Evolutionary conservation across 2,797 vertebrate species (phyloP), one percentile per base, ranked within the genome.

Genomic region (Craterocephalus amniculus): DNA sequence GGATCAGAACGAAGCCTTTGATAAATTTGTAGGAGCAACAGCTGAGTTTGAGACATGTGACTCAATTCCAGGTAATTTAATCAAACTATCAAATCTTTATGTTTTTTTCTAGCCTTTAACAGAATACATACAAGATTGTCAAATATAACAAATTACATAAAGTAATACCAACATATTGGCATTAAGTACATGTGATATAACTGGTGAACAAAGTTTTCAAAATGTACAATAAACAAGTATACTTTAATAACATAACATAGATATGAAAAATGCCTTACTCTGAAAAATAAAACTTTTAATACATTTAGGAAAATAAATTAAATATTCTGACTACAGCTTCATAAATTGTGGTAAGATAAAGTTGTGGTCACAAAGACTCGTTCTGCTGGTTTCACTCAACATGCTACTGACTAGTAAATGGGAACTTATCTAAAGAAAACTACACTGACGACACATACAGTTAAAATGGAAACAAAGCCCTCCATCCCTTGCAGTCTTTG

Each of bases 281-380:
- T 90, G 81, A 92, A 92, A 92, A 92, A 93, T 90, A 92, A 89
- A 91, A 74, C 72, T 92, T 92, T 89, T 88, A 85, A 90, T 90
- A 90, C 84, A 86, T 77, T 86, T 89, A 85, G 27, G 84, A 90
- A 92, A 93, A 93, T 93, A 93, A 93, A 92, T 93, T 91, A 93
- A 93, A 90, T 92, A 91, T 80, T 85, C 72, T 66, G 78, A 83
- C 68, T 83, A 88, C 83, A 91, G 87, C 89, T 92, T 91, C 78
- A 89, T 83, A 78, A 85, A 87, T 86, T 89, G 83, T 80, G 77
- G 78, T 65, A 85, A 73, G 79, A 79, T 63, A 84, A 51, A 65
- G 64, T 62, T 74, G 70, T 24, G 71, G 78, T 78, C 80, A 67
- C 64, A 78, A 66, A 79, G 60, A 83, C 72, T 69, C 32, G n/a